Percentiles rank a stretch among this genome's conserved stretches.
Evolutionary conservation across 1,140 invertebrate genomes (phyloP).

Genomic region (Sitobion miscanthi): DNA sequence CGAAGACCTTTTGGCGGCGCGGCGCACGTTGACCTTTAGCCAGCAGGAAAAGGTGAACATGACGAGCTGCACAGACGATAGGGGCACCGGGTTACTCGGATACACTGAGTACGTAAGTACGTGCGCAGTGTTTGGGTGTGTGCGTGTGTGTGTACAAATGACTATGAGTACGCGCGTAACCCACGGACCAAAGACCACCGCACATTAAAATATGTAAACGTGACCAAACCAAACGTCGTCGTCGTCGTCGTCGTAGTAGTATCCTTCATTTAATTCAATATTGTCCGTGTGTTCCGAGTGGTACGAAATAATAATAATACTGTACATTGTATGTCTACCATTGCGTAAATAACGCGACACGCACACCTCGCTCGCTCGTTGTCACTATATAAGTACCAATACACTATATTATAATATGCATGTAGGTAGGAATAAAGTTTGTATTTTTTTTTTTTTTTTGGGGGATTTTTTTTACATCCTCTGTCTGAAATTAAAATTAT

Average conservation of each 20-base stretch:
- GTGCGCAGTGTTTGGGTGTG: no score
- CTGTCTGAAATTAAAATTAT: neutral
- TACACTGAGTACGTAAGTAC: no score
- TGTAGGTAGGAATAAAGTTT: neutral
- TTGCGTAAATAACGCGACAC: neutral
- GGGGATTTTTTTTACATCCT: neutral
- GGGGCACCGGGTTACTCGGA: no score
- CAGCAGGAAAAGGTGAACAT: slow-evolving; percentile 13
- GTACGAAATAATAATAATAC: slow-evolving; percentile 11
- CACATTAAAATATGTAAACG: slow-evolving; percentile 31
- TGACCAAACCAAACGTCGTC: neutral
- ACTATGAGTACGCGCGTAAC: neutral
- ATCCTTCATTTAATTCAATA: slow-evolving; percentile 29
- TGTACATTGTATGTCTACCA: neutral
- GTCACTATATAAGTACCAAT: neutral
- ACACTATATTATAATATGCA: neutral
- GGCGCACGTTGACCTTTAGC: neutral
- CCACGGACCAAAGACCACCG: slow-evolving; percentile 9
- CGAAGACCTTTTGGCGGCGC: neutral
- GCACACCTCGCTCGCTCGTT: neutral
- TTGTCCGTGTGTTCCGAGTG: neutral
- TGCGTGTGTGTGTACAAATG: neutral
- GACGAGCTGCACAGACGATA: neutral
- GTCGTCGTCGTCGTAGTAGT: neutral
- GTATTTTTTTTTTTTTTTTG: neutral